A percentile compares a stretch with the other conserved stretches of the same genome.
These are phyloP conservation scores for Eulemur macaco DNA, from an alignment of 2,113 vertebrate species.

Conservation along the genomic window DNA sequence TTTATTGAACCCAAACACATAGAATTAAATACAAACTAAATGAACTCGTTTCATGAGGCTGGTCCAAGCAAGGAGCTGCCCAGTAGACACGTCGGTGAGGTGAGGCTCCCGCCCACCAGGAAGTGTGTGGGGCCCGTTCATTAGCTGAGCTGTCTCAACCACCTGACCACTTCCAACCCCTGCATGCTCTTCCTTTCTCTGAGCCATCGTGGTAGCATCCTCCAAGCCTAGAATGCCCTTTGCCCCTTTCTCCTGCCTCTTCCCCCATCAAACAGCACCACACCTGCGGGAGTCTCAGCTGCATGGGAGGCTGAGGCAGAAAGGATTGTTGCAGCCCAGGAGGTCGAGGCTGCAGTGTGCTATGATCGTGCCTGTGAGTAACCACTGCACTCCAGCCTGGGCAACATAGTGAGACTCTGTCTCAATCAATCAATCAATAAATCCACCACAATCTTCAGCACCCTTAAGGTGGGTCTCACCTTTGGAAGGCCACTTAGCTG, in stretches of 20 bases:
- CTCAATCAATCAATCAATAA: background rate
- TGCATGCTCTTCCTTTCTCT: background rate
- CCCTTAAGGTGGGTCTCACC: background rate
- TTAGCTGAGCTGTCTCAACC: background rate
- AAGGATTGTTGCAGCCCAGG: background rate
- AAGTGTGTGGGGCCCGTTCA: background rate
- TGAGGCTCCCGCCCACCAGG: background rate
- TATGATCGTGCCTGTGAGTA: background rate
- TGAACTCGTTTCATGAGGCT: too few relatives aligned
- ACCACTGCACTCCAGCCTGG: background rate
- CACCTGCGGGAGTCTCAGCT: background rate
- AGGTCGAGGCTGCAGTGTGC: background rate
- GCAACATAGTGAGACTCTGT: background rate
- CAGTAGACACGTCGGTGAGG: background rate
- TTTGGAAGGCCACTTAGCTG: background rate
- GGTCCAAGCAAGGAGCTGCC: background rate
- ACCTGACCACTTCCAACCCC: too few relatives aligned
- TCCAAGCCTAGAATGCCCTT: background rate
- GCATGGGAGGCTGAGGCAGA: background rate
- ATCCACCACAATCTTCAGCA: background rate
- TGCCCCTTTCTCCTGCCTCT: background rate
- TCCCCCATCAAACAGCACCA: background rate
- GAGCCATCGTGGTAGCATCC: background rate
- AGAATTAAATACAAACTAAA: background rate
- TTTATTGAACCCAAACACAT: background rate